Percentiles rank a stretch among this genome's conserved stretches.
Evolutionary conservation across 2,888 invertebrate genomes (phyloP).

Genomic region (Ectemnius cavifrons): DNA sequence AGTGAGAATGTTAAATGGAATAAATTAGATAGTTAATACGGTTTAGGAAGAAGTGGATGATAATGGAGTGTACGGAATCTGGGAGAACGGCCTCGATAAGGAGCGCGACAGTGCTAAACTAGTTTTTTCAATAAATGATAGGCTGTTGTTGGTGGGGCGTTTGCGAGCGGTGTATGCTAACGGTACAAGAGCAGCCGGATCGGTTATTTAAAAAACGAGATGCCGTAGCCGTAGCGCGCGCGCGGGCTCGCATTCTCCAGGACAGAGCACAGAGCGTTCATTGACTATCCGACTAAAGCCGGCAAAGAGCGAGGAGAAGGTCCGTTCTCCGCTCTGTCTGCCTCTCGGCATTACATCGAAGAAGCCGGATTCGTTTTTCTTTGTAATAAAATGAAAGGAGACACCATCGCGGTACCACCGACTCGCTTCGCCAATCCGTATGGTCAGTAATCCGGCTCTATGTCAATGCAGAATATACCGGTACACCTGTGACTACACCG

Average conservation of each 20-base stretch:
- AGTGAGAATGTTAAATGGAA: too few relatives aligned
- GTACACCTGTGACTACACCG: too few relatives aligned
- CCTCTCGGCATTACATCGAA: background rate
- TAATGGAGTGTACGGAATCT: too few relatives aligned
- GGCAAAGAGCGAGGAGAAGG: background rate
- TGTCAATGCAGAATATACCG: too few relatives aligned
- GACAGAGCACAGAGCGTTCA: slow-evolving; percentile 8
- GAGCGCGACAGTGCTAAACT: slow-evolving; percentile 4
- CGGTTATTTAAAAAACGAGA: background rate
- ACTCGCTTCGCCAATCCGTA: too few relatives aligned
- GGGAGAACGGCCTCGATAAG: background rate
- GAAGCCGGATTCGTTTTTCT: background rate
- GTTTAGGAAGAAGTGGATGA: too few relatives aligned
- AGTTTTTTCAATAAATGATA: slow-evolving; percentile 59
- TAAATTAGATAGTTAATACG: too few relatives aligned
- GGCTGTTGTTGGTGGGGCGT: slow-evolving; percentile 26
- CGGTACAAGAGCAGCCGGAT: slow-evolving; percentile 1
- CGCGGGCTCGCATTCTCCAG: background rate
- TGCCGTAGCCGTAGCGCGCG: background rate
- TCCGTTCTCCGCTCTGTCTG: too few relatives aligned
- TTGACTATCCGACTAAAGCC: background rate
- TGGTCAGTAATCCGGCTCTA: too few relatives aligned
- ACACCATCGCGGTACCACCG: background rate
- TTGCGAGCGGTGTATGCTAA: background rate
- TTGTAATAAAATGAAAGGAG: slow-evolving; percentile 5